Conservation (phyloP, 1,140 invertebrate species). For the Platyscapa corneri region DNA sequence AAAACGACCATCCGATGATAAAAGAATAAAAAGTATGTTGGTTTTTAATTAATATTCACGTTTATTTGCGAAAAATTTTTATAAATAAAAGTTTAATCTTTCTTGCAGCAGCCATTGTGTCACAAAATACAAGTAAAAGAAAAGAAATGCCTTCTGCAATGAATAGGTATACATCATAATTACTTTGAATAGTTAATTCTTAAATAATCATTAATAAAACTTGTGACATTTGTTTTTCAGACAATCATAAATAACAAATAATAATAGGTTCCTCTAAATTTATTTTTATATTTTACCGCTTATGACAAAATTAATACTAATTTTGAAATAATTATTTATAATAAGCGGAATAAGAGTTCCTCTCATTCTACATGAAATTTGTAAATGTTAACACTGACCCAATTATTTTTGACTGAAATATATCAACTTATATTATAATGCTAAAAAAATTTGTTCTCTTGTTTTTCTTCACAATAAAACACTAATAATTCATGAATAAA, state of each 20-base stretch:
- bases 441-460: conserved; percentile 31
- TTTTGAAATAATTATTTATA: conserved; percentile 47
- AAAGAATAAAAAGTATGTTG: conserved; percentile 55
- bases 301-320: conserved; percentile 48
- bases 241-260: conserved; percentile 21
- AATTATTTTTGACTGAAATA: conserved; percentile 52
- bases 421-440: conserved; percentile 37
- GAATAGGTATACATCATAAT: conserved; percentile 39
- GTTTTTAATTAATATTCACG: conserved; percentile 35
- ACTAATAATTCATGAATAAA: conserved; percentile 46
- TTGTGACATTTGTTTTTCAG: conserved; percentile 32
- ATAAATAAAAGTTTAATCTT: conserved; percentile 30
- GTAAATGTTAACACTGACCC: conserved; percentile 50
- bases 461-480: conserved; percentile 28
- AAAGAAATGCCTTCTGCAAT: conserved; percentile 41
- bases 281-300: conserved; percentile 16
- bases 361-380: conserved; percentile 45
- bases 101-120: conserved; percentile 50
- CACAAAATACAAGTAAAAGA: conserved; percentile 50
- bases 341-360: conserved; percentile 53
- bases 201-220: conserved; percentile 13
- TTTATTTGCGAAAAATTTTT: conserved; percentile 42
- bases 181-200: not conserved
- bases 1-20: conserved; percentile 57
- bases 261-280: conserved; percentile 20